phyloP scores from a whole-genome alignment of 2,888 invertebrate genomes.

The Anthrax anthrax region DNA sequence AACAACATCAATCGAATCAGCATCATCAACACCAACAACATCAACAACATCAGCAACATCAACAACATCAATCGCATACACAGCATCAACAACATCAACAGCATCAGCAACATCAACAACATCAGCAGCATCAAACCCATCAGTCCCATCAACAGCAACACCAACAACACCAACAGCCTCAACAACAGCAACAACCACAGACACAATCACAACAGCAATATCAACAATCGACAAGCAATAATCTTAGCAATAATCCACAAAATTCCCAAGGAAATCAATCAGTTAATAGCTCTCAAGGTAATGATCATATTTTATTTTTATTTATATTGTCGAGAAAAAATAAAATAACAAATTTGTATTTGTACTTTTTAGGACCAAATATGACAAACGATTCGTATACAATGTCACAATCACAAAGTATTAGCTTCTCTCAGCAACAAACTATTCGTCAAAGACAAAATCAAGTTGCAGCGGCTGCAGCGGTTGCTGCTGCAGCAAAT shows the following conservation, averaged over 20 bases:
- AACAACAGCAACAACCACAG: constrained; percentile 14
- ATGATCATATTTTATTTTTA: too few relatives aligned
- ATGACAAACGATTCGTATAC: constrained; percentile 42
- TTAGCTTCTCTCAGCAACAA: constrained; percentile 65
- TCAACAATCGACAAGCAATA: constrained; percentile 12
- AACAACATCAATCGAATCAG: constrained; percentile 14
- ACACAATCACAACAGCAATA: constrained; percentile 27
- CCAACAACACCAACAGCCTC: constrained; percentile 21
- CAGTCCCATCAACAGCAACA: constrained; percentile 21
- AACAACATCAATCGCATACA: constrained; percentile 31
- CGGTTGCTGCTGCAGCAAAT: constrained; percentile 31
- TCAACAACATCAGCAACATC: constrained; percentile 21
- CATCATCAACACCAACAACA: constrained; percentile 29
- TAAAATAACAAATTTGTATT: too few relatives aligned
- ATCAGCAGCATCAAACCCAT: constrained; percentile 16
- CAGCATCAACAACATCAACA: constrained; percentile 18
- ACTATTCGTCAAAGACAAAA: constrained; percentile 25
- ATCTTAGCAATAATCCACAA: constrained; percentile 8
- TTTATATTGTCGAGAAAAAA: too few relatives aligned
- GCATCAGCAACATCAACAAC: constrained; percentile 34
- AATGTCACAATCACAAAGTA: constrained; percentile 71
- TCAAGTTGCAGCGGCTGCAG: constrained; percentile 32
- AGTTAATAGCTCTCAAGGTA: constrained; percentile 30
- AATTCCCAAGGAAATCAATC: constrained; percentile 27
- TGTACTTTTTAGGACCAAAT: constrained; percentile 21